Evolutionary conservation across 2,888 invertebrate genomes (phyloP).

Genomic region (Leistus spinibarbis): DNA sequence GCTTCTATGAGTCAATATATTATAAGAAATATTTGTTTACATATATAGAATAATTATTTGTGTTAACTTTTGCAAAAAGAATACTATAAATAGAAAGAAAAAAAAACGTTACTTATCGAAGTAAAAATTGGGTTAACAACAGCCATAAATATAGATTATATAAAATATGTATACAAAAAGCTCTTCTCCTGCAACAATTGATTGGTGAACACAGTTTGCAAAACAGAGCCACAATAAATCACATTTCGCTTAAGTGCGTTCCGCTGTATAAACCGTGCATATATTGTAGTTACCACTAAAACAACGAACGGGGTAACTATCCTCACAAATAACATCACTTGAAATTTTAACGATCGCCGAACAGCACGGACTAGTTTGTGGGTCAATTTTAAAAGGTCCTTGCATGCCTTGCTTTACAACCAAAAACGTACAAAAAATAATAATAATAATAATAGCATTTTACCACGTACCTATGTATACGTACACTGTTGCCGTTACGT

Average conservation of each 20-base stretch:
- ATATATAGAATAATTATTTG: too few relatives aligned
- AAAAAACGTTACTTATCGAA: too few relatives aligned
- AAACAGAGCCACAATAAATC: neutral
- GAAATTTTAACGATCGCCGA: slow-evolving; percentile 1
- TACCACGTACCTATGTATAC: neutral
- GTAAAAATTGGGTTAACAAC: too few relatives aligned
- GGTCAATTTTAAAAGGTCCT: slow-evolving; percentile 7
- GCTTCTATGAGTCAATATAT: too few relatives aligned
- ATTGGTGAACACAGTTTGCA: neutral
- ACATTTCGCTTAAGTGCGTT: neutral
- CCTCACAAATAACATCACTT: slow-evolving; percentile 1
- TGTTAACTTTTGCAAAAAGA: too few relatives aligned
- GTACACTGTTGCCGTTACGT: neutral
- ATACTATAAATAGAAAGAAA: too few relatives aligned
- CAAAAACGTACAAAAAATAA: neutral
- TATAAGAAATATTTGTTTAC: too few relatives aligned
- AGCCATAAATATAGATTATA: too few relatives aligned
- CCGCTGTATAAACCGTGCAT: neutral
- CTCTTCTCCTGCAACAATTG: too few relatives aligned
- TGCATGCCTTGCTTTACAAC: neutral
- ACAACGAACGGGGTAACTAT: neutral
- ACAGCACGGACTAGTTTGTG: neutral
- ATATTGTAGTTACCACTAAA: neutral
- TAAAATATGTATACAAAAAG: too few relatives aligned
- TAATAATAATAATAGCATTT: neutral